phyloP scores from a whole-genome alignment of 2,113 vertebrate genomes.

The Heliornis fulica region DNA sequence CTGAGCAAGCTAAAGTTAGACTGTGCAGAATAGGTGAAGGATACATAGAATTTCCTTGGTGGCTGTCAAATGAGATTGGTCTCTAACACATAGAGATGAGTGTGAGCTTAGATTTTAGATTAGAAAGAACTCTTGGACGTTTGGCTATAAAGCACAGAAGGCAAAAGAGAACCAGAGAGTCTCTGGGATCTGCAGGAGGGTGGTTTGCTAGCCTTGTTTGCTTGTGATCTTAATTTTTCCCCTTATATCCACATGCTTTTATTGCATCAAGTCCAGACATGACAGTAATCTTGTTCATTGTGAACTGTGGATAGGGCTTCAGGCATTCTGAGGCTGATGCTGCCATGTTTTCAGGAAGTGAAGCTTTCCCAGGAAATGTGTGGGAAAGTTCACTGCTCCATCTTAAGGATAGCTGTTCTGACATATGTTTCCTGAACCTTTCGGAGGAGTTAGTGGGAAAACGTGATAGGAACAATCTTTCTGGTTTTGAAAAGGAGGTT shows the following conservation, averaged over 20 bases:
- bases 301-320: neutral
- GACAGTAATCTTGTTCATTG: neutral
- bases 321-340: neutral
- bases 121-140: neutral
- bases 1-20: neutral
- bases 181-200: neutral
- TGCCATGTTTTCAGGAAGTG: neutral
- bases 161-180: neutral
- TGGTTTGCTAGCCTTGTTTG: neutral
- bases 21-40: neutral
- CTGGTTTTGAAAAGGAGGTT: neutral
- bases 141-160: neutral
- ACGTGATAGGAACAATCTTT: neutral
- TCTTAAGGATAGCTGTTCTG: neutral
- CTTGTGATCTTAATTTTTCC: neutral
- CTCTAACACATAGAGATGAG: neutral
- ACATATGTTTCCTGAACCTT: neutral
- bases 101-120: neutral
- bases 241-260: neutral
- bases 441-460: neutral
- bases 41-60: neutral
- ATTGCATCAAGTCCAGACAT: neutral
- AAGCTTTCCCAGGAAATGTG: neutral
- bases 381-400: neutral
- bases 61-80: neutral